Evolutionary conservation across 1,140 invertebrate species (phyloP).

Genomic region (Drosophila sproati): DNA sequence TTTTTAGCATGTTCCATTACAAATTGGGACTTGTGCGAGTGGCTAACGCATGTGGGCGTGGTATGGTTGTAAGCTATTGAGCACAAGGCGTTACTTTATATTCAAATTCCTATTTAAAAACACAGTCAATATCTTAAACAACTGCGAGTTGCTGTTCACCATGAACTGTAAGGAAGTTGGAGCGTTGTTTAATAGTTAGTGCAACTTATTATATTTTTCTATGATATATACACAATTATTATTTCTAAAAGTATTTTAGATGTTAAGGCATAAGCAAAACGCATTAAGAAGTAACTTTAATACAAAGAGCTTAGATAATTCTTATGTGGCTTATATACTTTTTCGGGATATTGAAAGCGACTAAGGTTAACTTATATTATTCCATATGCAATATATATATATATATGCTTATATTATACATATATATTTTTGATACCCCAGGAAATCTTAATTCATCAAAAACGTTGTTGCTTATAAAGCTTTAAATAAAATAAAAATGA

Average conservation of each 20-base stretch:
- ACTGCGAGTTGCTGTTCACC: conserved; percentile 21
- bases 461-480: too few relatives aligned
- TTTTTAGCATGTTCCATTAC: conserved; percentile 51
- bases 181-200: not conserved
- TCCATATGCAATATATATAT: too few relatives aligned
- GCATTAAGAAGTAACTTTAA: too few relatives aligned
- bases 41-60: conserved; percentile 53
- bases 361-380: too few relatives aligned
- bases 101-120: conserved; percentile 11
- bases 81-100: conserved; percentile 43
- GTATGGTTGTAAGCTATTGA: conserved; percentile 15
- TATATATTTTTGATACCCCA: too few relatives aligned
- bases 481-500: too few relatives aligned
- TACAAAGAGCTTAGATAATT: too few relatives aligned
- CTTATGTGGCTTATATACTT: too few relatives aligned
- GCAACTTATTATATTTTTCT: not conserved
- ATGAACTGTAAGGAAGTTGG: conserved; percentile 39
- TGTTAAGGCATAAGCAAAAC: too few relatives aligned
- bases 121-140: conserved; percentile 10
- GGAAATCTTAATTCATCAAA: too few relatives aligned
- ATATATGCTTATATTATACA: too few relatives aligned
- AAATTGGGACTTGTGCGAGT: conserved; percentile 63
- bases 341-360: too few relatives aligned
- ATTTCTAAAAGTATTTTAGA: not conserved
- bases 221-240: not conserved